Conservation (phyloP, 2,888 invertebrate genomes). For the Eristalis intricaria region DNA sequence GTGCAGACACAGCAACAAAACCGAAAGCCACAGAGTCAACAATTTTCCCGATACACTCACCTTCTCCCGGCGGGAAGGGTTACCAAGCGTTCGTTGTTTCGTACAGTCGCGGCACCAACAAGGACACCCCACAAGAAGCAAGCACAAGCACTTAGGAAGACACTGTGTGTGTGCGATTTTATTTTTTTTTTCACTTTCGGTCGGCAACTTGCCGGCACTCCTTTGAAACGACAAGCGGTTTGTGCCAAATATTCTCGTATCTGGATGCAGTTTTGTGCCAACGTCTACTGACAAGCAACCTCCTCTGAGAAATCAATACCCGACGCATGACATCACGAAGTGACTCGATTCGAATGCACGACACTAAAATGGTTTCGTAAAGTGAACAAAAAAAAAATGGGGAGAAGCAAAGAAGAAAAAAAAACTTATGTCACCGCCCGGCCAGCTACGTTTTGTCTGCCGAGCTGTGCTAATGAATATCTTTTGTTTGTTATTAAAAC, state of each 20-base stretch:
- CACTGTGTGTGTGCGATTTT: background rate
- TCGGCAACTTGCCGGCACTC: constrained; percentile 47
- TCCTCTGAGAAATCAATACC: constrained; percentile 65
- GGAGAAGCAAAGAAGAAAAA: background rate
- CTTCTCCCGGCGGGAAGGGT: background rate
- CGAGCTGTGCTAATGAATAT: constrained; percentile 48
- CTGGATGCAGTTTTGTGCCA: constrained; percentile 58
- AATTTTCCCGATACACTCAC: constrained; percentile 29
- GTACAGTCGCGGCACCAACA: constrained; percentile 13
- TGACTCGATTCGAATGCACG: constrained; percentile 58
- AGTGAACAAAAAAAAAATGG: constrained; percentile 15
- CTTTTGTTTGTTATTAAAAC: constrained; percentile 56
- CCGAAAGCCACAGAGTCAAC: constrained; percentile 35
- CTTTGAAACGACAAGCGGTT: constrained; percentile 46
- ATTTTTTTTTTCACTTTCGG: background rate
- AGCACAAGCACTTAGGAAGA: background rate
- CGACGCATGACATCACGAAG: constrained; percentile 68
- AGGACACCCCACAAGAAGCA: constrained; percentile 16
- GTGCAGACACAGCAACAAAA: constrained; percentile 2
- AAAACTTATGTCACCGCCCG: constrained; percentile 48
- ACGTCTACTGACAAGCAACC: constrained; percentile 38
- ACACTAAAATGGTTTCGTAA: constrained; percentile 50
- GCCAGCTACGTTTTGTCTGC: constrained; percentile 7
- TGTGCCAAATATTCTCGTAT: constrained; percentile 54
- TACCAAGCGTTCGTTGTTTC: constrained; percentile 28